Conservation (phyloP, 2,113 vertebrate genomes). For the Argyrosomus japonicus region DNA sequence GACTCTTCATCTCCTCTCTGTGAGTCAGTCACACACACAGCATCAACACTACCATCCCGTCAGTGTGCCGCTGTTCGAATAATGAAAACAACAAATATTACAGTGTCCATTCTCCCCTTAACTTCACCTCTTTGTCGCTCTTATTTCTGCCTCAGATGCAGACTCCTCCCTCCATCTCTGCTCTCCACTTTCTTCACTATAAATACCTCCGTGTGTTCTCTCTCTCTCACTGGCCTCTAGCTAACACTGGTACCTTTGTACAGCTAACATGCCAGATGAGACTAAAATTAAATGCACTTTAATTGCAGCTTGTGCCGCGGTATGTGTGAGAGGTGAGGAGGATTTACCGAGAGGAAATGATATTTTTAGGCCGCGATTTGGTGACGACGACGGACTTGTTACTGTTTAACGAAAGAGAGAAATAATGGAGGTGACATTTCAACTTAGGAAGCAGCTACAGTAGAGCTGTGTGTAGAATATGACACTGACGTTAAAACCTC, state of each 20-base stretch:
- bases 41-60: not conserved
- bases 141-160: constrained; percentile 16
- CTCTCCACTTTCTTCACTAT: constrained; percentile 55
- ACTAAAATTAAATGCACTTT: constrained; percentile 76
- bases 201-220: constrained; percentile 68
- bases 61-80: not conserved
- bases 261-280: constrained; percentile 65
- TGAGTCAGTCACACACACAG: not conserved
- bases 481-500: not conserved
- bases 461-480: not conserved
- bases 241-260: constrained; percentile 79
- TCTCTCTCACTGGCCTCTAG: constrained; percentile 42
- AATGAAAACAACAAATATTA: not conserved
- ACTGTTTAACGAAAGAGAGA: constrained; percentile 29
- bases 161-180: constrained; percentile 35
- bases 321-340: constrained; percentile 44
- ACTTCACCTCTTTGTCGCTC: not conserved
- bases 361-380: constrained; percentile 56
- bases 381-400: constrained; percentile 14
- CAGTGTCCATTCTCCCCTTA: not conserved
- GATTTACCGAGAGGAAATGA: constrained; percentile 55
- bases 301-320: constrained; percentile 58
- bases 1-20: not conserved
- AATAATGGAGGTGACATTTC: constrained; percentile 4
- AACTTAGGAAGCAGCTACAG: constrained; percentile 2